Evolutionary conservation across 2,888 invertebrate genomes (phyloP), one percentile per base, ranked within the genome.

Genomic region (Drosophila putrida): DNA sequence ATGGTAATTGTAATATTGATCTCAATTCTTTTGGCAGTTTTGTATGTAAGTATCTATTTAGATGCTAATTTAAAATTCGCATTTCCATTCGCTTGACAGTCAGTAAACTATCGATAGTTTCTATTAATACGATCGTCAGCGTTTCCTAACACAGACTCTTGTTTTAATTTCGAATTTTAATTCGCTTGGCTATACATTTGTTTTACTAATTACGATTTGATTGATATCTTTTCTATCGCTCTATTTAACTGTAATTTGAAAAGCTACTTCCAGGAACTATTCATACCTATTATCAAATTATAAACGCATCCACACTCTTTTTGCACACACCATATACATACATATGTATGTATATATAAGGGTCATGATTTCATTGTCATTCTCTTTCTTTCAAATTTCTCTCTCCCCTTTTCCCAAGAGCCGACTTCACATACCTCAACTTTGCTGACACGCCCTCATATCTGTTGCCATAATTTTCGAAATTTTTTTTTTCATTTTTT

Each of bases 401-500:
- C 11, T 4, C 3, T 13, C 10, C 25, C n/a, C n/a, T 50, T 27
- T 8, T 4, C 43, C 9, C 25, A 27, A 33, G 6, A 44, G 38
- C 50, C 38, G 44, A 38, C 46, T 70, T 70, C 49, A 50, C 72
- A 73, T 75, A 38, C 50, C 49, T 59, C 55, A 75, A 80, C 68
- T 67, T 71, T 47, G 61, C 64, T 50, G 55, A 77, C 62, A 63
- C 69, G 59, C 63, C 64, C 65, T 74, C 46, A 66, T 73, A 81
- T 79, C 59, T 71, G 43, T 53, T 67, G 28, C 51, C 80, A 86
- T 79, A 87, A 82, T 78, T 86, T 79, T 47, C 47, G 44, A 54
- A 64, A 64, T 60, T 64, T 71, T 62, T 66, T 35, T 33, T 11
- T 6, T 9, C 13, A 15, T 8, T 10, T 53, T 10, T 41, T 15